phyloP scores from a whole-genome alignment of 2,888 invertebrate genomes.

The Clistopyga incitator region DNA sequence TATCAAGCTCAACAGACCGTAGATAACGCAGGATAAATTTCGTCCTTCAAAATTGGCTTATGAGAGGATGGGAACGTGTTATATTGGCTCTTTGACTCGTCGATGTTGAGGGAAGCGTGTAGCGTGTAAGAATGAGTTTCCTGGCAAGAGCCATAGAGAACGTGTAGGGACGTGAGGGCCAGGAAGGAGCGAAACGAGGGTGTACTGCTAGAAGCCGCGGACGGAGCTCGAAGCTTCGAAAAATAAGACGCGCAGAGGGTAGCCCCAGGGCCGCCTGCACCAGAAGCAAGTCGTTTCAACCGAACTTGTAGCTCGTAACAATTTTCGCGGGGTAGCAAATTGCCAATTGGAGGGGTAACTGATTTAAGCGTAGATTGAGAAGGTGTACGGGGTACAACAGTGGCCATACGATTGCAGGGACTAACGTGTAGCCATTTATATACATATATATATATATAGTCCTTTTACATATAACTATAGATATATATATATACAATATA shows the following conservation, averaged over 20 bases:
- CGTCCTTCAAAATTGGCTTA: conserved; percentile 57
- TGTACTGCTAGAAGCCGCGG: background rate
- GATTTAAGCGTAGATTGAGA: conserved; percentile 72
- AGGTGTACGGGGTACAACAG: conserved; percentile 40
- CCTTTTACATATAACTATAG: background rate
- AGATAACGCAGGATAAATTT: conserved; percentile 51
- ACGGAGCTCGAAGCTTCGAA: conserved; percentile 12
- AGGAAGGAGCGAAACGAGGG: conserved; percentile 34
- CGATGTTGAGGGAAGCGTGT: conserved; percentile 66
- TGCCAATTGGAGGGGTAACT: conserved; percentile 78
- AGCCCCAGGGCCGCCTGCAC: conserved; percentile 35
- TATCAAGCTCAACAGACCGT: conserved; percentile 28
- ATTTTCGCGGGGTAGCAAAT: conserved; percentile 79
- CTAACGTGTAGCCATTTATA: conserved; percentile 3
- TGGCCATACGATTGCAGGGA: conserved; percentile 47
- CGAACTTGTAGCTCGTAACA: conserved; percentile 62
- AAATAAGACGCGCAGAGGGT: conserved; percentile 33
- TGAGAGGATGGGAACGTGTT: conserved; percentile 38
- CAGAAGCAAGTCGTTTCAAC: conserved; percentile 50
- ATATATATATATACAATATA: background rate
- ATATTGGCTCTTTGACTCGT: conserved; percentile 53
- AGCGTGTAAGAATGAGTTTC: conserved; percentile 59
- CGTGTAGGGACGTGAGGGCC: conserved; percentile 14
- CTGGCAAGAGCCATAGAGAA: conserved; percentile 36
- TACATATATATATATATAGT: background rate